Percentiles rank a stretch among this genome's conserved stretches.
Evolutionary conservation across 2,888 invertebrate genomes (phyloP).

Genomic region (Mycalesis mineus): DNA sequence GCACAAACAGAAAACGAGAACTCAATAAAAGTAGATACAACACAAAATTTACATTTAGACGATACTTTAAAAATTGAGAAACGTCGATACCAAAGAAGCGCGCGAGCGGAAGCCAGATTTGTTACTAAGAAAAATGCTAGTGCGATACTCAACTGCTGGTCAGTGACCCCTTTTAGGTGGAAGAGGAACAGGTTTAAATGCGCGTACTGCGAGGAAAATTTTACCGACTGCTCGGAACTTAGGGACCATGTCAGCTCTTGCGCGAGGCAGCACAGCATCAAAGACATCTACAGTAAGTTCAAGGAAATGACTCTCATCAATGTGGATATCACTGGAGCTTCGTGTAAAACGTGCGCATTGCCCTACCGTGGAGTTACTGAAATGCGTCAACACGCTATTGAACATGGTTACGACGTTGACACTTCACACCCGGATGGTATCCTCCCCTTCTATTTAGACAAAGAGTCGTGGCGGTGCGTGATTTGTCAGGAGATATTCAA

Average conservation of each 20-base stretch:
- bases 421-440: conserved; percentile 60
- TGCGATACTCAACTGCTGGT: conserved; percentile 60
- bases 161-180: conserved; percentile 64
- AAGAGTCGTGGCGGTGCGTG: conserved; percentile 61
- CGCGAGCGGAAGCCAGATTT: conserved; percentile 56
- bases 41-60: conserved; percentile 10
- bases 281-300: conserved; percentile 66
- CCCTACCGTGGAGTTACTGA: conserved; percentile 44
- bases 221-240: conserved; percentile 52
- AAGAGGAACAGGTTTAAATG: conserved; percentile 64
- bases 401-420: conserved; percentile 56
- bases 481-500: conserved; percentile 59
- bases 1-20: conserved; percentile 44
- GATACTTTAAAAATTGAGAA: conserved; percentile 32
- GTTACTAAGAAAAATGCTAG: conserved; percentile 65
- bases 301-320: conserved; percentile 69
- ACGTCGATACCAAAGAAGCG: conserved; percentile 55
- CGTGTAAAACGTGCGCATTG: conserved; percentile 50
- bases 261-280: conserved; percentile 45
- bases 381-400: conserved; percentile 53
- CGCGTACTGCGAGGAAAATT: conserved; percentile 62
- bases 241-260: conserved; percentile 56
- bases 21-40: conserved; percentile 27
- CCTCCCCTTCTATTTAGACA: conserved; percentile 57
- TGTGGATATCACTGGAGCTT: conserved; percentile 55